Evolutionary conservation across 2,797 vertebrate species (phyloP).

Genomic region (Dallia pectoralis): DNA sequence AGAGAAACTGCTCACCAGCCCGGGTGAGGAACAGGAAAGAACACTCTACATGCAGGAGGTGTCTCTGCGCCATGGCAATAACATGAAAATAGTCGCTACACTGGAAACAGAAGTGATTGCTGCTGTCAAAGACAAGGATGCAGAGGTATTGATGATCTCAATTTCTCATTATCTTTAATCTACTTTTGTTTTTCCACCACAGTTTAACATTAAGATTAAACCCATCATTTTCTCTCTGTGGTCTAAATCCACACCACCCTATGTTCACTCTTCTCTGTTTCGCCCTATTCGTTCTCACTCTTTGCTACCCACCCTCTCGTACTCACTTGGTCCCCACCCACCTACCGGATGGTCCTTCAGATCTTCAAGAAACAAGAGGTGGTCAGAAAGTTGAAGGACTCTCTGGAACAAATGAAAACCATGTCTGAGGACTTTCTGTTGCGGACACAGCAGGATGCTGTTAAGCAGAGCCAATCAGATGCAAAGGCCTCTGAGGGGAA

Average conservation of each 20-base stretch:
- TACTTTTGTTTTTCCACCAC: neutral
- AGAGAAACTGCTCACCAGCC: slow-evolving; percentile 71
- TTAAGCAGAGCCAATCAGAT: slow-evolving; percentile 66
- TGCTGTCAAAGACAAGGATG: slow-evolving; percentile 52
- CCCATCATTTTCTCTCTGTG: neutral
- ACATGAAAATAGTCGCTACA: slow-evolving; percentile 42
- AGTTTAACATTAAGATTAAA: neutral
- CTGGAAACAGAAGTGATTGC: slow-evolving; percentile 54
- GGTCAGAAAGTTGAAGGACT: slow-evolving; percentile 68
- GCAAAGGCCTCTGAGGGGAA: slow-evolving; percentile 52
- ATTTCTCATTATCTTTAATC: neutral
- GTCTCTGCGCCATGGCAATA: slow-evolving; percentile 36
- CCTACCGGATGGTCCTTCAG: slow-evolving; percentile 53
- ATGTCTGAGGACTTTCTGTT: slow-evolving; percentile 54
- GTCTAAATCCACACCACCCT: neutral
- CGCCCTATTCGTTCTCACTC: neutral
- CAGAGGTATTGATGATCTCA: slow-evolving; percentile 60
- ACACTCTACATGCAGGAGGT: slow-evolving; percentile 47
- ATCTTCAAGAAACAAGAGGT: slow-evolving; percentile 65
- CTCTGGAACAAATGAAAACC: slow-evolving; percentile 61
- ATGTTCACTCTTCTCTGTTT: neutral
- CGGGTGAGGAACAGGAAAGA: slow-evolving; percentile 65
- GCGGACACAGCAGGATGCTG: slow-evolving; percentile 51
- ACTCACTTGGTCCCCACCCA: neutral
- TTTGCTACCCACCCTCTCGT: neutral